Percentiles rank a stretch among this genome's conserved stretches.
phyloP scores from a whole-genome alignment of 2,113 vertebrate species.

The Aramus guarauna region DNA sequence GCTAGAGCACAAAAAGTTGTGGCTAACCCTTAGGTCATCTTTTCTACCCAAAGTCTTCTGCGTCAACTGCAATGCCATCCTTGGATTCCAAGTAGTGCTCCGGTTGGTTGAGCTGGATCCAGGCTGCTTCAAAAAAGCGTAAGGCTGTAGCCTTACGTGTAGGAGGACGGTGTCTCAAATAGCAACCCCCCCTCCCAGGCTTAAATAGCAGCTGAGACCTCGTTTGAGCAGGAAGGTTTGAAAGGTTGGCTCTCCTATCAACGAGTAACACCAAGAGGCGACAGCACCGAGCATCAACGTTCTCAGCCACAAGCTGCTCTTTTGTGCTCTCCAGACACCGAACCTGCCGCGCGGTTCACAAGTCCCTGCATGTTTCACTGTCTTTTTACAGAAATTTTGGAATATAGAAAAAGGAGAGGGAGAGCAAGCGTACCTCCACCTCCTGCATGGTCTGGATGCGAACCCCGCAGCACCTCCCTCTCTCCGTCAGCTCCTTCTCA shows the following conservation, averaged over 20 bases:
- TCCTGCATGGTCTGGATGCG: constrained; percentile 85
- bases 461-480: constrained; percentile 80
- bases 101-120: background rate
- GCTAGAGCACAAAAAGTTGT: background rate
- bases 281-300: background rate
- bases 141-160: background rate
- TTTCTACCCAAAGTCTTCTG: background rate
- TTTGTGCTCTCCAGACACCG: background rate
- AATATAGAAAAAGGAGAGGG: background rate
- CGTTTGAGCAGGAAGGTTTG: background rate
- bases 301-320: background rate
- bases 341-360: accelerated
- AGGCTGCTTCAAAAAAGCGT: background rate
- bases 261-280: background rate
- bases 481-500: constrained; percentile 77
- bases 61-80: background rate
- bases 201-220: background rate
- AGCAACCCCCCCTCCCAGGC: background rate
- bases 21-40: background rate
- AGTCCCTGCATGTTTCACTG: background rate
- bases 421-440: constrained; percentile 80
- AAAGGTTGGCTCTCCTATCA: background rate
- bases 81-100: background rate
- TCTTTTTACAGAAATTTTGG: background rate
- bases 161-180: background rate